Conservation (phyloP, 2,113 vertebrate genomes). For the Poeciliopsis turrubarensis region DNA sequence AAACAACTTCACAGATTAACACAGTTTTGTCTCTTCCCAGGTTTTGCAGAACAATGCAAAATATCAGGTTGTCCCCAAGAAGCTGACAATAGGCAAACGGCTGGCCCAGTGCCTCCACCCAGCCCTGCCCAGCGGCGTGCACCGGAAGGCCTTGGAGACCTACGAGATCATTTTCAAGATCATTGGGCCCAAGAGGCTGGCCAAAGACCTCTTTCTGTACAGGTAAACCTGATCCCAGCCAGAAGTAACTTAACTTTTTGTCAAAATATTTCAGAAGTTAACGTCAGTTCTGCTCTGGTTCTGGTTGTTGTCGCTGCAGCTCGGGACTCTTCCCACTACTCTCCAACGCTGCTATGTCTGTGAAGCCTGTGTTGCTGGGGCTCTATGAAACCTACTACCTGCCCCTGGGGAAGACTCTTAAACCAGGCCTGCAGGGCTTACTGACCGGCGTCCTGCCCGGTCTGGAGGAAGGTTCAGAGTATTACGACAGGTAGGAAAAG, state of each 20-base stretch:
- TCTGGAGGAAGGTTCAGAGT: conserved; percentile 97
- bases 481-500: conserved; percentile 91
- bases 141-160: conserved; percentile 97
- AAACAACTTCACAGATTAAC: neutral
- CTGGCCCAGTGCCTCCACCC: conserved; percentile 98
- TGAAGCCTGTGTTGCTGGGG: conserved; percentile 93
- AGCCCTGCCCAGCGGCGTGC: conserved; percentile 95
- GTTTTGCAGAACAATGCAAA: conserved; percentile 98
- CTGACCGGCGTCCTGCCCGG: conserved; percentile 96
- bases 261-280: neutral
- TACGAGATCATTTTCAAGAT: conserved; percentile 99
- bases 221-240: conserved; percentile 79
- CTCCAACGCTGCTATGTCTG: conserved; percentile 98
- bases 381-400: conserved; percentile 98
- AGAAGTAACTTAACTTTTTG: neutral
- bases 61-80: conserved; percentile 97
- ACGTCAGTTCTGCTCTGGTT: neutral
- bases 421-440: conserved; percentile 95
- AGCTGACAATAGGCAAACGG: conserved; percentile 96
- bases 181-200: conserved; percentile 97
- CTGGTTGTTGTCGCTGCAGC: conserved; percentile 68
- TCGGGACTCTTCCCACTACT: conserved; percentile 97
- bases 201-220: conserved; percentile 98
- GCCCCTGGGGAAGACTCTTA: conserved; percentile 95
- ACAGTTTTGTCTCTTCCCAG: conserved; percentile 66